A percentile compares a stretch with the other conserved stretches of the same genome.
phyloP scores from a whole-genome alignment of 2,888 invertebrate genomes.

The Polydrusus pterygomalis region DNA sequence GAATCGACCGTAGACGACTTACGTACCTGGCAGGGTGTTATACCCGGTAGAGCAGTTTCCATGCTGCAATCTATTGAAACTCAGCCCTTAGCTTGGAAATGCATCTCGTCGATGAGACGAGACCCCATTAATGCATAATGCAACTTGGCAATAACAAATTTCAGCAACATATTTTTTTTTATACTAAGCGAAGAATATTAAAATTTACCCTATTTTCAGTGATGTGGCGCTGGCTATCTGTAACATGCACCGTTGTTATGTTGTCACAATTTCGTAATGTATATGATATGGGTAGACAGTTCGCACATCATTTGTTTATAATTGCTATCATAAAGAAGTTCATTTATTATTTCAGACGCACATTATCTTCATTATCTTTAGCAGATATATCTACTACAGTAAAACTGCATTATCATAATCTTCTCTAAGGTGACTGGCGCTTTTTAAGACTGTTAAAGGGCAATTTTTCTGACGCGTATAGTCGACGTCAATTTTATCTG shows the following conservation, averaged over 20 bases:
- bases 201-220: no score
- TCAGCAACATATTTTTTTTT: no score
- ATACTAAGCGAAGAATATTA: no score
- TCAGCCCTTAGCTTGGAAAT: no score
- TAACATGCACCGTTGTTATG: background rate
- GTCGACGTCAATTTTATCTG: no score
- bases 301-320: background rate
- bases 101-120: no score
- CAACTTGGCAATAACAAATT: no score
- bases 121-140: no score
- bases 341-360: background rate
- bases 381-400: slow-evolving; percentile 9
- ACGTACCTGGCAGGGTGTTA: no score
- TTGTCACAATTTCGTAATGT: background rate
- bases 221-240: background rate
- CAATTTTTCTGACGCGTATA: background rate
- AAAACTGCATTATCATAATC: slow-evolving; percentile 12
- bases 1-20: no score
- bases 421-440: background rate
- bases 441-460: background rate
- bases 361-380: slow-evolving; percentile 2
- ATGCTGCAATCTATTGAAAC: no score
- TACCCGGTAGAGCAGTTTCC: no score
- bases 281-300: background rate
- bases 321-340: background rate